Base-by-base conservation (phyloP, 2,797 vertebrate species). In the Chelon labrosus region DNA sequence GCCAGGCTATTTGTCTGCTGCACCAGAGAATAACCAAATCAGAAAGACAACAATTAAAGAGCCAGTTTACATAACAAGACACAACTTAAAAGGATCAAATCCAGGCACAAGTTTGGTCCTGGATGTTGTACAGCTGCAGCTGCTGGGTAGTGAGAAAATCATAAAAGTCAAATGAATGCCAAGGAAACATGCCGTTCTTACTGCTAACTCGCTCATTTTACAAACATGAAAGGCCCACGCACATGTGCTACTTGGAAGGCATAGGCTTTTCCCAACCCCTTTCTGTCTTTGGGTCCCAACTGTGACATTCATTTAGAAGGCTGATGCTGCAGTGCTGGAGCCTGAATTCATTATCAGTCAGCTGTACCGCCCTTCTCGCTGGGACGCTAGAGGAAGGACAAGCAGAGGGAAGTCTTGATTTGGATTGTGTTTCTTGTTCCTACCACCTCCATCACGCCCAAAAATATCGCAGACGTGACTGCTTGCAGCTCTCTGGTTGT, bases 401-500 rank as follows among this genome's bases (percentile, higher is more conserved):
- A 71, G 19, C 57, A 69, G 42, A 73, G 82, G 80, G 85, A 89
- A 85, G 76, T 89, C 77, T 81, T 35, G 69, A 83, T 90, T 79
- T 89, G 85, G 84, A 85, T 55, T 51, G 22, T 55, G 59, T 61
- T 49, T 39, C 67, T 85, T 73, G 61, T 84, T 88, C 79, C 78
- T 79, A 64, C 69, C 77, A 73, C 72, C 60, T 86, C 67, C 65
- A 63, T 69, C 49, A 41, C 17, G 50, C 74, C 90, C 86, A 85
- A 83, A 92, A 91, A 93, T 93, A 93, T 82, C 85, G 56, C 86
- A 84, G 89, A 86, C 79, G 22, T 65, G 65, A 47, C 66, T 65
- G 69, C 77, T 69, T 44, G 70, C 67, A 64, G 56, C 73, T 63
- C 61, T 70, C 11, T 70, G 59, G 60, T 84, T 16, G 11, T 74